Conservation (phyloP, 2,888 invertebrate species). For the Drosophila prostipennis region DNA sequence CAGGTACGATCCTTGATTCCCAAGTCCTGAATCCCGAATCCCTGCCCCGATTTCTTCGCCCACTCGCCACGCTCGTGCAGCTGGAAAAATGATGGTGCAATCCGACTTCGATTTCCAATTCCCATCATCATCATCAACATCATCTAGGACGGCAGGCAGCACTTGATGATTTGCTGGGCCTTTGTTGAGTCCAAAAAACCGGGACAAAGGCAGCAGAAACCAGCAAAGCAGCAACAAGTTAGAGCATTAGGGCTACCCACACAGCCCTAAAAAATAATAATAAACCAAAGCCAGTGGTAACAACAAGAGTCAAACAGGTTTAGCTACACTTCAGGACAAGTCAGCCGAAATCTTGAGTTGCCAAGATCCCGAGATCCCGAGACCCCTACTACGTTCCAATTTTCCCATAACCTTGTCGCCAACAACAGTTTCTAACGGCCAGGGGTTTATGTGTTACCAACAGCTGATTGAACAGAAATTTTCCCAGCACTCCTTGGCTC, state of each 20-base stretch:
- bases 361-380: slow-evolving; percentile 1
- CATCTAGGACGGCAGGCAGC: slow-evolving; percentile 46
- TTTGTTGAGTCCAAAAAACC: slow-evolving; percentile 59
- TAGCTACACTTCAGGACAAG: slow-evolving; percentile 62
- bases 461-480: slow-evolving; percentile 76
- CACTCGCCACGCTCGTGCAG: slow-evolving; percentile 75
- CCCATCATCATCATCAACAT: slow-evolving; percentile 50
- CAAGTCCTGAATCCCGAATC: background rate
- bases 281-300: slow-evolving; percentile 44
- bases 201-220: slow-evolving; percentile 56
- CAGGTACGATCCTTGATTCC: slow-evolving; percentile 57
- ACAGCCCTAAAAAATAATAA: slow-evolving; percentile 29
- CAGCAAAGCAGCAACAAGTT: slow-evolving; percentile 49
- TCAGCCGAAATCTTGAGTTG: slow-evolving; percentile 9
- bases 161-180: slow-evolving; percentile 75
- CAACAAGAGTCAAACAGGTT: slow-evolving; percentile 78
- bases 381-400: slow-evolving; percentile 41
- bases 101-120: slow-evolving; percentile 61
- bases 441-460: slow-evolving; percentile 45
- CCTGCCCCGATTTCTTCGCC: slow-evolving; percentile 46
- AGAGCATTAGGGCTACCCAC: slow-evolving; percentile 38
- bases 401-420: slow-evolving; percentile 67
- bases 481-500: slow-evolving; percentile 71
- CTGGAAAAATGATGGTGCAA: slow-evolving; percentile 78
- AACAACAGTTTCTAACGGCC: slow-evolving; percentile 33